Evolutionary conservation across 1,140 invertebrate genomes (phyloP).

Genomic region (Kradibia gibbosae): DNA sequence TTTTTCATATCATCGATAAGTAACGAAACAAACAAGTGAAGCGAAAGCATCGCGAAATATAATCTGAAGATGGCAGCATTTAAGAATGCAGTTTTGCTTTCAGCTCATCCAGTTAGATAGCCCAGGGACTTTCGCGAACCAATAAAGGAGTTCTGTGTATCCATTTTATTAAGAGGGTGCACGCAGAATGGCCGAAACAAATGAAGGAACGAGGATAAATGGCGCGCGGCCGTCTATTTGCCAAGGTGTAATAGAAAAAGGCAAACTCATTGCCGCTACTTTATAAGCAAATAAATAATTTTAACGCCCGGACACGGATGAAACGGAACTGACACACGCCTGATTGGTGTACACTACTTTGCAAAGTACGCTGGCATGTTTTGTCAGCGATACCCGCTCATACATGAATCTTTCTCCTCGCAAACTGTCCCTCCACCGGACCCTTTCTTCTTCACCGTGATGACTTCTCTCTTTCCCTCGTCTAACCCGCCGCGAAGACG

Average conservation of each 20-base stretch:
- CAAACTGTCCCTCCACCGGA: not conserved
- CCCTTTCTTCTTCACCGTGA: not conserved
- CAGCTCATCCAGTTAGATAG: not conserved
- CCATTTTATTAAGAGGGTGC: not conserved
- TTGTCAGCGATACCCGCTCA: constrained; percentile 43
- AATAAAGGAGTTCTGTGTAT: not conserved
- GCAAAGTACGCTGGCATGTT: constrained; percentile 42
- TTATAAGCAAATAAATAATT: constrained; percentile 15
- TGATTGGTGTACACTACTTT: constrained; percentile 36
- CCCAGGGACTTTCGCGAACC: not conserved
- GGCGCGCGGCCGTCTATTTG: not conserved
- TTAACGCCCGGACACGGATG: not conserved
- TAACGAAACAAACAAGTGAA: not conserved
- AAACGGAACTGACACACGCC: constrained; percentile 36
- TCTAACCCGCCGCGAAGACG: not conserved
- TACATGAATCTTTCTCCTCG: constrained; percentile 38
- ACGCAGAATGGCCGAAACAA: not conserved
- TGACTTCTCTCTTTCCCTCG: not conserved
- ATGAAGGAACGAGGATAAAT: not conserved
- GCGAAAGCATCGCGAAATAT: not conserved
- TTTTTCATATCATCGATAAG: constrained; percentile 2
- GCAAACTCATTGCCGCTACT: not conserved
- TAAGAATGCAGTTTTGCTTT: not conserved
- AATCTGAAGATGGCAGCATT: not conserved
- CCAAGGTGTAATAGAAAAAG: not conserved